phyloP scores from a whole-genome alignment of 1,140 invertebrate species.

The Globodera rostochiensis region DNA sequence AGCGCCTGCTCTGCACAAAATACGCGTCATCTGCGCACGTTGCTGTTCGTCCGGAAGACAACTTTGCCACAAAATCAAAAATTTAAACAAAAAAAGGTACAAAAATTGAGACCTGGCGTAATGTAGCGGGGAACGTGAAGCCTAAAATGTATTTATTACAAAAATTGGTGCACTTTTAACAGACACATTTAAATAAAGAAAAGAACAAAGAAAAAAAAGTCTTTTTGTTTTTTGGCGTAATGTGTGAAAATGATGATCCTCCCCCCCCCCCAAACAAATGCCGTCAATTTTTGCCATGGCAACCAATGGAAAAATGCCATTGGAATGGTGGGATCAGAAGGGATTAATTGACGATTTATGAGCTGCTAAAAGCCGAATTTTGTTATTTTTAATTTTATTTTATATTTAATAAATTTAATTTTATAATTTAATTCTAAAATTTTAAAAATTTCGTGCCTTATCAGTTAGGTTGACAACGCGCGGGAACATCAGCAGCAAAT shows the following conservation, averaged over 20 bases:
- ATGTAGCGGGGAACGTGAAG: conserved; percentile 31
- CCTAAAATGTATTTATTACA: not conserved
- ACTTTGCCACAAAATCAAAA: not conserved
- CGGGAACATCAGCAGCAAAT: conserved; percentile 52
- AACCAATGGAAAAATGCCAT: conserved; percentile 7
- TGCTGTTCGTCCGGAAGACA: conserved; percentile 21
- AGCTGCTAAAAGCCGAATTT: not conserved
- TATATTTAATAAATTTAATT: not conserved
- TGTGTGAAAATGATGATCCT: too few species aligned
- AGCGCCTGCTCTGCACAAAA: conserved; percentile 32
- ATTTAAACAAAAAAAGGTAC: not conserved
- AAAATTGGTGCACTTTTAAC: too few species aligned
- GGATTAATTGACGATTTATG: not conserved
- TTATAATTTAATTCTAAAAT: not conserved
- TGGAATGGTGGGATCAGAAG: not conserved
- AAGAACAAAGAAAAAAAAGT: too few species aligned
- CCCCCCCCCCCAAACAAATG: too few species aligned
- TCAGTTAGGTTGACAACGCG: conserved; percentile 48
- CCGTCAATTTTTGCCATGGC: conserved; percentile 12
- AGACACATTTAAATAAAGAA: not conserved
- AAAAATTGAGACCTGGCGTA: conserved; percentile 15
- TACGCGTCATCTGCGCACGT: conserved; percentile 29
- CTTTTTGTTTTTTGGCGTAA: conserved; percentile 7
- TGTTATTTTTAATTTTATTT: not conserved
- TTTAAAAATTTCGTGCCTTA: conserved; percentile 11